Evolutionary conservation across 2,797 vertebrate species (phyloP), one percentile per base, ranked within the genome.

Genomic region (Pangasius sanitwongsei): DNA sequence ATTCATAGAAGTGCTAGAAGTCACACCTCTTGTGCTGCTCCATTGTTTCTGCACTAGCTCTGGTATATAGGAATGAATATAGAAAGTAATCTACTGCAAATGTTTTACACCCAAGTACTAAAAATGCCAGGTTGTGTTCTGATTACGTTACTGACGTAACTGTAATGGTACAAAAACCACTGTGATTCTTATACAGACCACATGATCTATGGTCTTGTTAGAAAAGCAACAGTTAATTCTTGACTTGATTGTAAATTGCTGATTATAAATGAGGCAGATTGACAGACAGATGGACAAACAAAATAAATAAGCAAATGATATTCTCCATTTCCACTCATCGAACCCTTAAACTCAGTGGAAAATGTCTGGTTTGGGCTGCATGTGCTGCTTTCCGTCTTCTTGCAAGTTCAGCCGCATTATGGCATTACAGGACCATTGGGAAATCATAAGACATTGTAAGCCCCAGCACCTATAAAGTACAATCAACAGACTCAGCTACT

Each of bases 381-480:
- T 63, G 59, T 44, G 57, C 25, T 65, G 23, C 63, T 81, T 87
- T 82, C 86, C 11, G 37, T 61, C 69, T 67, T 87, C 59, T 59
- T 83, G 67, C 67, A 75, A 50, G 65, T 87, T 75, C 85, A 87
- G 78, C 78, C 77, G 78, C 80, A 83, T 87, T 89, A 75, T 83
- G 80, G 48, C 69, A 59, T 89, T 87, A 75, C 57, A 74, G 67
- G 81, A 81, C 88, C 88, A 83, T 63, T 87, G 88, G 85, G 88
- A 89, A 89, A 89, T 86, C 85, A 89, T 55, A 86, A 82, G 55
- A 74, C 67, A 74, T 61, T 57, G 57, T 41, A 48, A 70, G 37
- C 67, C 53, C 25, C 85, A 44, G 85, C 57, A 83, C 31, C 69
- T 70, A 86, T 86, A 86, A 89, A 89, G 85, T 83, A 50, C 20